A percentile compares a stretch with the other conserved stretches of the same genome.
Evolutionary conservation across 2,888 invertebrate species (phyloP).

Genomic region (Teinopalpus imperialis): DNA sequence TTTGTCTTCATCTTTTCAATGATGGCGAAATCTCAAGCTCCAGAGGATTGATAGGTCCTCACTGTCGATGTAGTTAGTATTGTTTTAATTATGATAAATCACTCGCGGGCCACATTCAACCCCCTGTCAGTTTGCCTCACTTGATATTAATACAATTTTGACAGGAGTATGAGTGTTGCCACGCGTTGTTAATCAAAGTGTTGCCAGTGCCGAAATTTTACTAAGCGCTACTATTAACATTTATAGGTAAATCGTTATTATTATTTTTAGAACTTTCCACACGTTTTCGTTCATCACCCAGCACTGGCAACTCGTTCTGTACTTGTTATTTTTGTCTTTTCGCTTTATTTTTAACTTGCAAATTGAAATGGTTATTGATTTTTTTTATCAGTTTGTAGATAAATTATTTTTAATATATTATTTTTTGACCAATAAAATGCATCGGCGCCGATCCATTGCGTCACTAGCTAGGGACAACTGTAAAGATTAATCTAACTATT

Average conservation of each 20-base stretch:
- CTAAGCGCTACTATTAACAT: too few species aligned
- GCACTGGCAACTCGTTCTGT: constrained; percentile 48
- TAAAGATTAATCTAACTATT: constrained; percentile 81
- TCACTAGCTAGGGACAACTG: constrained; percentile 79
- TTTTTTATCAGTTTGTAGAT: constrained; percentile 72
- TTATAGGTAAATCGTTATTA: constrained; percentile 11
- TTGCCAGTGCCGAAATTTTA: too few species aligned
- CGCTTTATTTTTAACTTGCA: constrained; percentile 51
- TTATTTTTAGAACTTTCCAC: constrained; percentile 16
- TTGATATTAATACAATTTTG: constrained; percentile 25
- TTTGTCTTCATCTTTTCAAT: too few species aligned
- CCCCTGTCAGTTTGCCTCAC: constrained; percentile 22
- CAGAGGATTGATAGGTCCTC: constrained; percentile 44
- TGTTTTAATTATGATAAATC: constrained; percentile 51
- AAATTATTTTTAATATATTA: constrained; percentile 76
- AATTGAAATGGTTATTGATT: constrained; percentile 61
- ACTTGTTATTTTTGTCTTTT: constrained; percentile 38
- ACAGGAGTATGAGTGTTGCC: constrained; percentile 20
- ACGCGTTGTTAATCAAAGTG: constrained; percentile 27
- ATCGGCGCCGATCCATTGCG: constrained; percentile 70
- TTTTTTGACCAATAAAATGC: constrained; percentile 76
- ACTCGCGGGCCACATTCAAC: constrained; percentile 33
- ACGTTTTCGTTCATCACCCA: constrained; percentile 32
- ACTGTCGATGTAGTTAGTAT: constrained; percentile 54
- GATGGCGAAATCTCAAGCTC: background rate